phyloP scores from a whole-genome alignment of 2,797 vertebrate genomes.

The Epinephelus coioides region DNA sequence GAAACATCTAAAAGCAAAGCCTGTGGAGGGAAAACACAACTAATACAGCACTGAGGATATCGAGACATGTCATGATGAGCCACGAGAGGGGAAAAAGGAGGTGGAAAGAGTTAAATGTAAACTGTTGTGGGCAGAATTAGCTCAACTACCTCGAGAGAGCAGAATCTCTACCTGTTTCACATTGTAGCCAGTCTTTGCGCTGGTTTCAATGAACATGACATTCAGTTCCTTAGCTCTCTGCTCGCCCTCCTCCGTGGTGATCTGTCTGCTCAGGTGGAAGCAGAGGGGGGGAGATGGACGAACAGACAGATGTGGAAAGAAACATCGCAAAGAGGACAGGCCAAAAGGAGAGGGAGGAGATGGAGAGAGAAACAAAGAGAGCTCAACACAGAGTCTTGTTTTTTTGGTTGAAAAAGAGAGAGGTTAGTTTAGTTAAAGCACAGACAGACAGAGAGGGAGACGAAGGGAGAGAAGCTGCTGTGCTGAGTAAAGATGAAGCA shows the following conservation, averaged over 20 bases:
- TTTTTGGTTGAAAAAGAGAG: conserved; percentile 57
- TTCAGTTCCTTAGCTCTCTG: conserved; percentile 98
- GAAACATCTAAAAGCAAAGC: conserved; percentile 51
- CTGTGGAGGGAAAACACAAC: conserved; percentile 26
- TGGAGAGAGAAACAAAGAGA: conserved; percentile 72
- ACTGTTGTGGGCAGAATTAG: conserved; percentile 57
- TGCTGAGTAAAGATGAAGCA: conserved; percentile 65
- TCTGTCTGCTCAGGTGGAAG: conserved; percentile 91
- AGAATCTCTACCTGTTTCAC: conserved; percentile 93
- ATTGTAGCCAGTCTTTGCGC: conserved; percentile 98
- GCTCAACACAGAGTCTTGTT: conserved; percentile 73
- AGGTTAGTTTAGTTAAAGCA: conserved; percentile 82
- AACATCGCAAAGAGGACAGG: conserved; percentile 67
- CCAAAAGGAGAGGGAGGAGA: conserved; percentile 59
- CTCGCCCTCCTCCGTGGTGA: conserved; percentile 96
- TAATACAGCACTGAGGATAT: conserved; percentile 29
- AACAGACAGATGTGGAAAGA: conserved; percentile 73
- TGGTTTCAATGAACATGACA: conserved; percentile 99
- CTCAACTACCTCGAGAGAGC: conserved; percentile 69
- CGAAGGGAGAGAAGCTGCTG: conserved; percentile 62
- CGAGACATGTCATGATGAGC: conserved; percentile 48
- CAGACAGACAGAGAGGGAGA: conserved; percentile 57
- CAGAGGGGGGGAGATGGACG: conserved; percentile 69
- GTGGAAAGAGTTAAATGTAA: conserved; percentile 42
- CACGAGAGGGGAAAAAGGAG: conserved; percentile 49